Evolutionary conservation across 2,888 invertebrate genomes (phyloP), one percentile per base, ranked within the genome.

Genomic region (Myathropa florea): DNA sequence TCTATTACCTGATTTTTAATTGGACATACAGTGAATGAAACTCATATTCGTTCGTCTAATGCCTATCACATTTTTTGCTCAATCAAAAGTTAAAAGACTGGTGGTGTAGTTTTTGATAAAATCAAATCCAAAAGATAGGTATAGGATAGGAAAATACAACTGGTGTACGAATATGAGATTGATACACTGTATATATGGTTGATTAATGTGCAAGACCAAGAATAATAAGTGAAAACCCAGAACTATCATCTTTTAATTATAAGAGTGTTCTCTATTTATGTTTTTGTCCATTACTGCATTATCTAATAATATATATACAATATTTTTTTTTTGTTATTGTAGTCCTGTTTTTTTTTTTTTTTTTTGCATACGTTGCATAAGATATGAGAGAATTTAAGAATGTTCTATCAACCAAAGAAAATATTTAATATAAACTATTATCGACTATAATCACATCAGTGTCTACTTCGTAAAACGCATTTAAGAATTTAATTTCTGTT

Each of bases 391-490:
- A 12, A 28, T 78, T 53, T 70, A 71, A 63, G 65, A 30, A 77
- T 30, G 61, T 68, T 68, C 75, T 39, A 77, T 82, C 59, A 78
- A 82, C 85, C 85, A 85, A 85, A 85, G 85, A 85, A 77, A 59
- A 21, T 81, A 77, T 77, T 77, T 65, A 67, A 71, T 63, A 39
- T 59, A 61, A 75, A 46, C 46, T 55, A 28, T 33, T 70, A 63
- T 61, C 30, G 23, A 39, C 39, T 12, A 30, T 59, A 46, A 63
- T 36, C 53, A 53, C 18, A 63, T 18, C 21, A 63, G 30, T 30
- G 21, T 77, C 59, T 72, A 77, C 60, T 81, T 71, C 63, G 57
- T 46, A 18, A 46, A 72, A 77, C 72, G 85, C 85, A 85, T 85
- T 85, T 85, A 85, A 68, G 61, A 80, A 23, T 77, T 18, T 18